These are phyloP conservation scores for Opisthocomus hoazin DNA, from an alignment of 2,113 vertebrate genomes.

Conservation along the genomic window DNA sequence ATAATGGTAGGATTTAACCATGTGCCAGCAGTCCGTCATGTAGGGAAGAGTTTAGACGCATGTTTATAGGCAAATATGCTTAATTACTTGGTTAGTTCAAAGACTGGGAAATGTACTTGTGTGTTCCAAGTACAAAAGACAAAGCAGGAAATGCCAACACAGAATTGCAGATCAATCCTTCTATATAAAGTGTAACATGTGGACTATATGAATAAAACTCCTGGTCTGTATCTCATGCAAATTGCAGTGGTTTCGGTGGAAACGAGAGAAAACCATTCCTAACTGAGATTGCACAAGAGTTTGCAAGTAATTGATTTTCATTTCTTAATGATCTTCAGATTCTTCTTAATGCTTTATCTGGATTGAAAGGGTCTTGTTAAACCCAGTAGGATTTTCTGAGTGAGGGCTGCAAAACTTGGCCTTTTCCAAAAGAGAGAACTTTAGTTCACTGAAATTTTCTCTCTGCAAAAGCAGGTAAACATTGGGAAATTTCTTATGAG, in stretches of 20 bases:
- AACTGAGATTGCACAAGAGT: background rate
- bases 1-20: background rate
- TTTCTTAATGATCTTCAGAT: background rate
- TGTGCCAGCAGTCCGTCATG: background rate
- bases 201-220: background rate
- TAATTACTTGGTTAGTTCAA: background rate
- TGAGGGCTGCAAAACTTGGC: background rate
- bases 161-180: background rate
- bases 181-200: background rate
- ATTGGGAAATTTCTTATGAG: background rate
- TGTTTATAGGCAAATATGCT: background rate
- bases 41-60: background rate
- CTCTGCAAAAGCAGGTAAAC: background rate
- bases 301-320: background rate
- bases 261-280: background rate
- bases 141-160: background rate
- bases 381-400: background rate
- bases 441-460: background rate
- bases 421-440: background rate
- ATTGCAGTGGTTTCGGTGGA: background rate
- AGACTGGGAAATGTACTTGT: background rate
- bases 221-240: background rate
- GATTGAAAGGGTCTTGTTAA: background rate
- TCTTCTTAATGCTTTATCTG: background rate
- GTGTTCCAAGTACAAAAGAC: background rate